Evolutionary conservation across 1,140 invertebrate genomes (phyloP).

Genomic region (Oncopeltus fasciatus): DNA sequence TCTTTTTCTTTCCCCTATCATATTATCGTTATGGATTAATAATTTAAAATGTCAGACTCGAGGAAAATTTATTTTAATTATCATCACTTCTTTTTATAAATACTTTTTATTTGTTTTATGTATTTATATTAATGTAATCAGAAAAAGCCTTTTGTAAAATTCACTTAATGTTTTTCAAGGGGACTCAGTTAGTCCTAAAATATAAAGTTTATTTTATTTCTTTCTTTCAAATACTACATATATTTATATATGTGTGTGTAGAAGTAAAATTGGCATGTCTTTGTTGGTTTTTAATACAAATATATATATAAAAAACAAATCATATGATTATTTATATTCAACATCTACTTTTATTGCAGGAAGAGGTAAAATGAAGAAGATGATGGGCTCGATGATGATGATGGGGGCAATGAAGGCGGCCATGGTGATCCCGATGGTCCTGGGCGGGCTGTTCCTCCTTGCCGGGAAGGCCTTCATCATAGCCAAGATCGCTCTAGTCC

Average conservation of each 20-base stretch:
- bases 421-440: constrained; percentile 52
- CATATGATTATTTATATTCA: background rate
- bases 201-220: background rate
- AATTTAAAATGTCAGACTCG: too few species aligned
- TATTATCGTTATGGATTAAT: too few species aligned
- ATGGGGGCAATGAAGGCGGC: constrained; percentile 48
- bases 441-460: constrained; percentile 54
- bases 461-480: constrained; percentile 59
- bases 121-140: too few species aligned
- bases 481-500: constrained; percentile 56
- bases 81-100: too few species aligned
- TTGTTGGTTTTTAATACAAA: background rate
- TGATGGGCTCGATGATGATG: constrained; percentile 42
- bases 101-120: too few species aligned
- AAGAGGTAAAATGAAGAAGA: constrained; percentile 35
- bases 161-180: too few species aligned
- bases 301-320: too few species aligned
- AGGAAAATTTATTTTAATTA: too few species aligned
- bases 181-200: too few species aligned
- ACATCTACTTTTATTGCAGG: constrained; percentile 25
- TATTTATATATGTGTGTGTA: background rate
- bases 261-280: background rate
- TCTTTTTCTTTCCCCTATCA: too few species aligned
- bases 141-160: too few species aligned
- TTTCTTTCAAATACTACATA: background rate